These are phyloP conservation scores for Grallaria varia DNA, from an alignment of 2,113 vertebrate species.

Conservation along the genomic window DNA sequence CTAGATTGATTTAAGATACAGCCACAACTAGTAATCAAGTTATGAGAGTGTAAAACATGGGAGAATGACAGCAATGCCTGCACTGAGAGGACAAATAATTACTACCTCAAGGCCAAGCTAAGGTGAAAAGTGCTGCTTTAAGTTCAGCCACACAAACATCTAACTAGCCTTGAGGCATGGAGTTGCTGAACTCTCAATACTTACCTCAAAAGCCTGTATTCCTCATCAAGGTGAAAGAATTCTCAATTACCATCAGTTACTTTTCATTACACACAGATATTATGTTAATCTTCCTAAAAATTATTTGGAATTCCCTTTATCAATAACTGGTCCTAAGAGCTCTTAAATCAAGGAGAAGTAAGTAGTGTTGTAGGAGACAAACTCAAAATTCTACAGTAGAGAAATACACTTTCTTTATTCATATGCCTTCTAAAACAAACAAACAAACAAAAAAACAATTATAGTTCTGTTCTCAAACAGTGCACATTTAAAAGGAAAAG, in stretches of 20 bases:
- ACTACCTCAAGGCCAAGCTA: background rate
- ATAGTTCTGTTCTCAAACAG: background rate
- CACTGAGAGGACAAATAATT: background rate
- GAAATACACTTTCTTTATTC: background rate
- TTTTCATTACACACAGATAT: background rate
- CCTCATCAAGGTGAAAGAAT: background rate
- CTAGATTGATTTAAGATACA: slow-evolving; percentile 5
- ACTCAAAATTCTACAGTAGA: background rate
- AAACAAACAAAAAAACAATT: background rate
- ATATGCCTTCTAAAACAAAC: background rate
- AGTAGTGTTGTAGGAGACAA: background rate
- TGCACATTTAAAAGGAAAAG: background rate
- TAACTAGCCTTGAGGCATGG: background rate
- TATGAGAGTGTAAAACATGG: background rate
- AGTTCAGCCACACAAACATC: background rate
- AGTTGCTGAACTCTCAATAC: background rate
- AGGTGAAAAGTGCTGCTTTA: background rate
- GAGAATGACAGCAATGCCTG: background rate
- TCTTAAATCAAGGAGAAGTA: background rate
- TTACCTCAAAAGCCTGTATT: background rate
- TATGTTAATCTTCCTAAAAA: background rate
- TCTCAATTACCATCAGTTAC: background rate
- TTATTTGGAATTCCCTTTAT: background rate
- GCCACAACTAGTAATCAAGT: background rate
- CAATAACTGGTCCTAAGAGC: background rate